Conservation (phyloP, 2,888 invertebrate genomes). For the Scaptomyza reducta region DNA sequence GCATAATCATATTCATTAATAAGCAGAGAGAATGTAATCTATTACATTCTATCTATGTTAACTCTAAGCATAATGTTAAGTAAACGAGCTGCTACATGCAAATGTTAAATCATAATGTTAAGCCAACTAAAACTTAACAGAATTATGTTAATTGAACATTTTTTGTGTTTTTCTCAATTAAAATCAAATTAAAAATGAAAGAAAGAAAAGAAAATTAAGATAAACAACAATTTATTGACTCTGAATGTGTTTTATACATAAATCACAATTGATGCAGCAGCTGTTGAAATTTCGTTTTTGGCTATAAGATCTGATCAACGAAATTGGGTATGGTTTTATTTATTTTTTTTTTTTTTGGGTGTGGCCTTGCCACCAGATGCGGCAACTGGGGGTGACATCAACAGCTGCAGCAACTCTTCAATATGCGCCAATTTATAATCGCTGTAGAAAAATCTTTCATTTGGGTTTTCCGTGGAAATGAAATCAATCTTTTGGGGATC, state of each 20-base stretch:
- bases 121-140: neutral
- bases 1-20: too few species aligned
- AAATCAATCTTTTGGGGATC: slow-evolving; percentile 37
- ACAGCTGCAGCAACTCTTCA: slow-evolving; percentile 39
- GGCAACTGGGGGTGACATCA: slow-evolving; percentile 48
- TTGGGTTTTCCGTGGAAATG: slow-evolving; percentile 49
- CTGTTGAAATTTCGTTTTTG: neutral
- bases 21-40: too few species aligned
- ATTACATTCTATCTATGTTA: too few species aligned
- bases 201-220: slow-evolving; percentile 1
- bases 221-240: neutral
- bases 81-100: too few species aligned
- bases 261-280: slow-evolving; percentile 47
- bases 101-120: too few species aligned
- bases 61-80: too few species aligned
- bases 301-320: slow-evolving; percentile 30
- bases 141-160: slow-evolving; percentile 1
- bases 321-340: neutral
- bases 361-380: slow-evolving; percentile 37
- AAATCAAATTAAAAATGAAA: slow-evolving; percentile 17
- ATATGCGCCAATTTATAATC: slow-evolving; percentile 60
- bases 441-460: slow-evolving; percentile 38
- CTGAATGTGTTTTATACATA: slow-evolving; percentile 14
- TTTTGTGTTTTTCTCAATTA: slow-evolving; percentile 2
- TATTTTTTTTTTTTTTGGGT: slow-evolving; percentile 28